phyloP scores from a whole-genome alignment of 2,113 vertebrate genomes.

The Micromys minutus region DNA sequence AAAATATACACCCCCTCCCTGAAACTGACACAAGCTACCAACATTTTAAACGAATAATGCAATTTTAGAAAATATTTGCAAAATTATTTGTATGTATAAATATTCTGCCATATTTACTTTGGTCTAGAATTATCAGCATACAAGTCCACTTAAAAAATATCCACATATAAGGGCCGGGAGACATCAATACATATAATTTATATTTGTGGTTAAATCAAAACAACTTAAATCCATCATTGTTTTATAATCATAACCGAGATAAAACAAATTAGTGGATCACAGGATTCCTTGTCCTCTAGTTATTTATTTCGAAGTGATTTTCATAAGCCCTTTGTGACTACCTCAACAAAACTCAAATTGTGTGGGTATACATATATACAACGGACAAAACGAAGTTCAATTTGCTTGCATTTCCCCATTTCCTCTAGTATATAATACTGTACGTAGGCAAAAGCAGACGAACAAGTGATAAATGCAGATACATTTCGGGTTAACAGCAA shows the following conservation, averaged over 20 bases:
- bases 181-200: constrained; percentile 68
- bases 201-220: constrained; percentile 82
- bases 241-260: constrained; percentile 74
- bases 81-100: constrained; percentile 91
- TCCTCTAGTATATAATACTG: constrained; percentile 81
- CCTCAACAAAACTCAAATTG: constrained; percentile 74
- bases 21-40: constrained; percentile 87
- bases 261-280: constrained; percentile 79
- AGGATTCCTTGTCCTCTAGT: constrained; percentile 80
- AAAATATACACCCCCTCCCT: constrained; percentile 90
- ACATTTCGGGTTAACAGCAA: constrained; percentile 74
- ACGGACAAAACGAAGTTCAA: constrained; percentile 70
- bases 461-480: constrained; percentile 77
- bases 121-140: constrained; percentile 88
- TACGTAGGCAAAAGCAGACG: constrained; percentile 75
- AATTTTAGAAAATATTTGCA: constrained; percentile 90
- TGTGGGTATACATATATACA: constrained; percentile 78
- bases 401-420: constrained; percentile 65
- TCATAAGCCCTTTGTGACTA: constrained; percentile 81
- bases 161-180: constrained; percentile 79
- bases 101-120: constrained; percentile 90
- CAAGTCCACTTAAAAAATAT: constrained; percentile 85
- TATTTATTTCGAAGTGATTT: constrained; percentile 78
- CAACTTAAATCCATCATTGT: constrained; percentile 73
- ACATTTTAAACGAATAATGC: constrained; percentile 86